Conservation (phyloP, 2,888 invertebrate species). For the Eretmocerus hayati region DNA sequence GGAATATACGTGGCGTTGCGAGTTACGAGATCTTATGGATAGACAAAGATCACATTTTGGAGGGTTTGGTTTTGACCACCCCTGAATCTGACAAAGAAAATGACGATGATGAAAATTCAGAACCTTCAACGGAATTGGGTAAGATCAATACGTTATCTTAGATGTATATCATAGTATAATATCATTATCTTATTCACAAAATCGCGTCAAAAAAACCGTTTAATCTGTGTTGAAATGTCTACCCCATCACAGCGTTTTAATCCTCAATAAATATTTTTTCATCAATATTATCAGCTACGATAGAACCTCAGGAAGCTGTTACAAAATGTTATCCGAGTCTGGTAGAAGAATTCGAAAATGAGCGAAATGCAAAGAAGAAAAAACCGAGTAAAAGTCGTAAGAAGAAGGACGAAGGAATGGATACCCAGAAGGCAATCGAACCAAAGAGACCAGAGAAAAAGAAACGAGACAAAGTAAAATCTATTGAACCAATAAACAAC, state of each 20-base stretch:
- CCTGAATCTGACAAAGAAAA: conserved; percentile 25
- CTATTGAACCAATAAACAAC: conserved; percentile 34
- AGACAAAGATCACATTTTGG: conserved; percentile 53
- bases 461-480: conserved; percentile 28
- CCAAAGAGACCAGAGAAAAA: conserved; percentile 19
- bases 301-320: conserved; percentile 63
- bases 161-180: too few relatives aligned
- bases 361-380: conserved; percentile 48
- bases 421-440: conserved; percentile 19
- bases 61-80: conserved; percentile 48
- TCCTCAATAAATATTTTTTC: conserved; percentile 33
- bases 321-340: conserved; percentile 57
- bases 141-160: neutral
- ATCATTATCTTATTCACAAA: too few relatives aligned
- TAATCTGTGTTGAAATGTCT: neutral
- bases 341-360: conserved; percentile 55
- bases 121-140: conserved; percentile 15
- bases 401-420: conserved; percentile 22
- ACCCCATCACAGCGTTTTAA: neutral
- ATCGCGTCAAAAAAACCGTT: too few relatives aligned
- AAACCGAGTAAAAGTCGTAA: conserved; percentile 26
- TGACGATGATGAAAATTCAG: conserved; percentile 17
- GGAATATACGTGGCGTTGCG: conserved; percentile 54
- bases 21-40: conserved; percentile 69
- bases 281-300: conserved; percentile 50